A percentile compares a stretch with the other conserved stretches of the same genome.
Evolutionary conservation across 53 echinoderm and acorn worm species (phyloP).

Genomic region (Luidia sarsii): DNA sequence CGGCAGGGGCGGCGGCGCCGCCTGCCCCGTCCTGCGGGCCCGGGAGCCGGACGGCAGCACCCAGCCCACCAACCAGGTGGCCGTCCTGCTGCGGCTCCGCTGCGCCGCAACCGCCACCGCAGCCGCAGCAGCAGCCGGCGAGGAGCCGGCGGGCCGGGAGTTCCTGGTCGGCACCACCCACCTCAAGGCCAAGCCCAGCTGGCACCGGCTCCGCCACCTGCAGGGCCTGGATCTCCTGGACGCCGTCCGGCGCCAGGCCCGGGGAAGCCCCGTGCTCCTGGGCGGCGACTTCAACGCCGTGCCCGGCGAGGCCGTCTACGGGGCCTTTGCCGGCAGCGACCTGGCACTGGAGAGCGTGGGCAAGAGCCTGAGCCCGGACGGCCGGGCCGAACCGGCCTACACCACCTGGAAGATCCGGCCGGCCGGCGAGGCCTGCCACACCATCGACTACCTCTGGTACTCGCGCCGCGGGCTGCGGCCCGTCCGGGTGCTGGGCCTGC

Average conservation of each 20-base stretch:
- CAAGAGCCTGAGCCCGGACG: slow-evolving; percentile 66
- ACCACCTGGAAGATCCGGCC: slow-evolving; percentile 98
- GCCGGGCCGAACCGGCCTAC: slow-evolving; percentile 70
- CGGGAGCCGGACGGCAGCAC: slow-evolving; percentile 25
- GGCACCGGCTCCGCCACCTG: slow-evolving; percentile 67
- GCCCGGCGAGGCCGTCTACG: slow-evolving; percentile 80
- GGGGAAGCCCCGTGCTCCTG: slow-evolving; percentile 66
- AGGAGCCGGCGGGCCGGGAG: slow-evolving; percentile 35
- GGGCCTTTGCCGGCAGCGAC: slow-evolving; percentile 54
- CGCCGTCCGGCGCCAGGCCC: slow-evolving; percentile 51
- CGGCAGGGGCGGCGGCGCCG: slow-evolving; percentile 48
- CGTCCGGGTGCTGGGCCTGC: slow-evolving; percentile 62
- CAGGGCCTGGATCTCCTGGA: slow-evolving; percentile 84
- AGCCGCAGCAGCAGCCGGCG: no score
- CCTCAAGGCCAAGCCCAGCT: slow-evolving; percentile 89
- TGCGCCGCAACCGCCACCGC: no score
- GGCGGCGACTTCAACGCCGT: slow-evolving; percentile 97
- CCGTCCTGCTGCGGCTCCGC: slow-evolving; percentile 70
- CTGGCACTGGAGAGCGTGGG: slow-evolving; percentile 77
- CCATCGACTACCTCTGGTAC: slow-evolving; percentile 98
- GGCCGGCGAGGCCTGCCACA: slow-evolving; percentile 83
- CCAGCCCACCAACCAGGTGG: slow-evolving; percentile 77
- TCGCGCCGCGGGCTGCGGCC: slow-evolving; percentile 58
- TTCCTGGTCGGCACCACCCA: slow-evolving; percentile 91
- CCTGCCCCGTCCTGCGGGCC: slow-evolving; percentile 59